phyloP scores from a whole-genome alignment of 1,140 invertebrate genomes.

The Metaphire vulgaris region DNA sequence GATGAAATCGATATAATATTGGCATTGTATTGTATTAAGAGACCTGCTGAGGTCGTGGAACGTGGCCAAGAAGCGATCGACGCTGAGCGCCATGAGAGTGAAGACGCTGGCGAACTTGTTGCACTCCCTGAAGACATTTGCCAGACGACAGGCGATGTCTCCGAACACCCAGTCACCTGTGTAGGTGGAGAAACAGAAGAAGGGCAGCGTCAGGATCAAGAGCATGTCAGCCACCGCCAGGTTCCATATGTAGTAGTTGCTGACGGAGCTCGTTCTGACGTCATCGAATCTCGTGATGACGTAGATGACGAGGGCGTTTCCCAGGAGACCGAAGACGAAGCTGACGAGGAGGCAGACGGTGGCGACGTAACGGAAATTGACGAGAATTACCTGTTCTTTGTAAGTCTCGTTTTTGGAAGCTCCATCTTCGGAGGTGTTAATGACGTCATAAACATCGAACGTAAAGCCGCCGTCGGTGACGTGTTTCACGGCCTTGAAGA shows the following conservation, averaged over 20 bases:
- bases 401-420: neutral
- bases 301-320: neutral
- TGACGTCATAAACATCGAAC: neutral
- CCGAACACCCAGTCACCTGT: conserved; percentile 16
- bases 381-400: neutral
- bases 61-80: conserved; percentile 12
- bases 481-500: too few relatives aligned
- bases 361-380: neutral
- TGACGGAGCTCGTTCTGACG: neutral
- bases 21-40: too few relatives aligned
- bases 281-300: neutral
- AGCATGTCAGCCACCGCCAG: conserved; percentile 17
- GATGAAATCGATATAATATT: too few relatives aligned
- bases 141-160: neutral
- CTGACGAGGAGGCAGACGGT: neutral
- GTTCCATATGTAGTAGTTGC: conserved; percentile 25
- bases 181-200: conserved; percentile 17
- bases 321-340: neutral
- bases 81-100: conserved; percentile 2
- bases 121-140: neutral
- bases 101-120: conserved; percentile 10
- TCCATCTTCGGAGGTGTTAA: neutral
- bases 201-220: conserved; percentile 15
- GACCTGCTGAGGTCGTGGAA: conserved; percentile 12
- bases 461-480: neutral